These are phyloP conservation scores for Dermatemys mawii DNA, from an alignment of 2,113 vertebrate species.

Conservation along the genomic window DNA sequence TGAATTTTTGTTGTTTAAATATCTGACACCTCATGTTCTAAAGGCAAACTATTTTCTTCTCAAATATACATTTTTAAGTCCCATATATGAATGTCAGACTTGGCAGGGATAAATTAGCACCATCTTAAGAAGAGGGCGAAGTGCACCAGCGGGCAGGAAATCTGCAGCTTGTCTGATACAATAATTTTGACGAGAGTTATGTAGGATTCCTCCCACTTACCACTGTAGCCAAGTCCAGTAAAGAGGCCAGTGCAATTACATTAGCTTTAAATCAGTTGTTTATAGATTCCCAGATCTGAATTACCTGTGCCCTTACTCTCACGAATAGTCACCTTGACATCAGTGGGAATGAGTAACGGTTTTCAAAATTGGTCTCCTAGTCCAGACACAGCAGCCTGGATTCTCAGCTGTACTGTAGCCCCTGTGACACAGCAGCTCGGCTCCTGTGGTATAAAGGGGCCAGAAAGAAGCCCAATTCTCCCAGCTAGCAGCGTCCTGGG, in stretches of 20 bases:
- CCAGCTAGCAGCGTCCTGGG: neutral
- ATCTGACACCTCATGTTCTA: neutral
- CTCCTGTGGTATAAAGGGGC: neutral
- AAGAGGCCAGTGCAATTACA: neutral
- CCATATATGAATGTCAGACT: neutral
- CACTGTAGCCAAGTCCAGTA: neutral
- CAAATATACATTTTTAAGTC: neutral
- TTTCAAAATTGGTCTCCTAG: neutral
- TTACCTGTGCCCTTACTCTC: neutral
- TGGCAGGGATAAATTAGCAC: neutral
- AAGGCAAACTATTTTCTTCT: neutral
- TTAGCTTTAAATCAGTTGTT: neutral
- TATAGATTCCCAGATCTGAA: neutral
- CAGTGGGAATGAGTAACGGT: neutral
- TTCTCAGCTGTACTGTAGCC: neutral
- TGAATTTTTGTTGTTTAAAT: neutral
- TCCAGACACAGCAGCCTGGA: neutral
- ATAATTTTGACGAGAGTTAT: neutral
- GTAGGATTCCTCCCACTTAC: neutral
- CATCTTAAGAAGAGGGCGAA: neutral
- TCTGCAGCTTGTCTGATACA: neutral
- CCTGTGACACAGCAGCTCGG: neutral
- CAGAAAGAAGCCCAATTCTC: neutral
- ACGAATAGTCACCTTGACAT: neutral
- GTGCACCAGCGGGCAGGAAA: neutral